Evolutionary conservation across 2,113 vertebrate species (phyloP), one percentile per base, ranked within the genome.

Genomic region (Tringa solitaria): DNA sequence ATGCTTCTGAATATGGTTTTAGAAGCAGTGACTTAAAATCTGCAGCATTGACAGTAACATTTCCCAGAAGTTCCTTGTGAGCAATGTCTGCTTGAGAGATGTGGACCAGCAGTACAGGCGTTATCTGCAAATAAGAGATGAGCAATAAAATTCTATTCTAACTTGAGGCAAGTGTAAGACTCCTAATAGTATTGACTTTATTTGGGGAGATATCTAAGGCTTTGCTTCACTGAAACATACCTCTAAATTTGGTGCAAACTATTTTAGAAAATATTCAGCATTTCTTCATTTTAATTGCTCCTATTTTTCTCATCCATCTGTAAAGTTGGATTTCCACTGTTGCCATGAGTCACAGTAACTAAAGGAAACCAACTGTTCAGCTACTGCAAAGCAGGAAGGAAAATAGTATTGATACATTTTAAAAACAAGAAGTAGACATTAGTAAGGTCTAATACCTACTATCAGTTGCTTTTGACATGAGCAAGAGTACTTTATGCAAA

Each of bases 251-350:
- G 94, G 79, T 8, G 5, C 32, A 67, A 73, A 21, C 65, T 96
- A 85, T 95, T 96, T 95, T 87, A 87, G 60, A 92, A 87, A 95
- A 91, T 82, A 92, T 73, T 89, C 81, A 73, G 45, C 88, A 57
- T 84, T 84, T 95, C 86, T 95, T 94, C 27, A 32, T 89, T 96
- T 92, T 94, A 95, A 87, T 95, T 92, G 46, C 89, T 92, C 81
- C 80, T 87, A 63, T 93, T 95, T 96, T 93, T 93, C 67, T 91
- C 50, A 91, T 87, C 92, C 86, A 59, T 96, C 94, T 95, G 80
- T 82, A 82, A 87, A 92, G 81, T 37, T 95, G 90, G 56, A 79
- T 96, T 96, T 91, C 89, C 87, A 77, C 53, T 92, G 70, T 92
- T 91, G 43, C 61, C 54, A 41, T 94, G 93, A 96, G 46, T 91